These are phyloP conservation scores for Gallinago jamesoni DNA, from an alignment of 2,113 vertebrate genomes.

Conservation along the genomic window DNA sequence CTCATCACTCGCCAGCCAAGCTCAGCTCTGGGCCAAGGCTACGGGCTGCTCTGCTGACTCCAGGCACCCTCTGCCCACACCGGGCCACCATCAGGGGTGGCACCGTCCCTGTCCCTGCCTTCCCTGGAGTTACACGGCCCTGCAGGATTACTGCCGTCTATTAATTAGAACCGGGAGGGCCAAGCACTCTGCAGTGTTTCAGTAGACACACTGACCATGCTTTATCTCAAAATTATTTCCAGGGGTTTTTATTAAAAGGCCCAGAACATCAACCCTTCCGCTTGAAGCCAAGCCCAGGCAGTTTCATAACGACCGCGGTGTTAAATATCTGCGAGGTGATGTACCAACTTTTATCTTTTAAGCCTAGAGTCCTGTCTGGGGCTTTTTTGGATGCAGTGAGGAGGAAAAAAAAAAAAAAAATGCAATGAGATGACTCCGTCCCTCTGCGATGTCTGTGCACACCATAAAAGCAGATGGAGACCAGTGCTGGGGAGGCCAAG, in stretches of 20 bases:
- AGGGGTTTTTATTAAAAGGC: not conserved
- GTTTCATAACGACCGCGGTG: accelerated
- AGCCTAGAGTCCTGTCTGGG: not conserved
- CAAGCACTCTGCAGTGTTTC: not conserved
- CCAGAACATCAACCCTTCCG: not conserved
- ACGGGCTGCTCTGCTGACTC: not conserved
- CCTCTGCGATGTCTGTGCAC: not conserved
- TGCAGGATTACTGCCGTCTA: not conserved
- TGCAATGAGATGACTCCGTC: not conserved
- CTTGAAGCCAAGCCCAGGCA: not conserved
- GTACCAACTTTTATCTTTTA: no score
- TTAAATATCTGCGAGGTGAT: not conserved
- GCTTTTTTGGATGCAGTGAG: not conserved
- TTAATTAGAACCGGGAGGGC: not conserved
- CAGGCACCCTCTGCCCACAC: not conserved
- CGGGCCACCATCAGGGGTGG: not conserved
- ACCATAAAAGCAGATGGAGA: not conserved
- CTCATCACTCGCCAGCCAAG: not conserved
- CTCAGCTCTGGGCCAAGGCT: not conserved
- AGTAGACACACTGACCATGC: accelerated
- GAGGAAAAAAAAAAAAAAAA: not conserved
- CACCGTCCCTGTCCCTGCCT: not conserved
- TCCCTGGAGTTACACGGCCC: accelerated
- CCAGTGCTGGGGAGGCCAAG: not conserved
- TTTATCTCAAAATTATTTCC: not conserved